These are phyloP conservation scores for Synanthedon formicaeformis DNA, from an alignment of 2,888 invertebrate genomes.

Conservation along the genomic window DNA sequence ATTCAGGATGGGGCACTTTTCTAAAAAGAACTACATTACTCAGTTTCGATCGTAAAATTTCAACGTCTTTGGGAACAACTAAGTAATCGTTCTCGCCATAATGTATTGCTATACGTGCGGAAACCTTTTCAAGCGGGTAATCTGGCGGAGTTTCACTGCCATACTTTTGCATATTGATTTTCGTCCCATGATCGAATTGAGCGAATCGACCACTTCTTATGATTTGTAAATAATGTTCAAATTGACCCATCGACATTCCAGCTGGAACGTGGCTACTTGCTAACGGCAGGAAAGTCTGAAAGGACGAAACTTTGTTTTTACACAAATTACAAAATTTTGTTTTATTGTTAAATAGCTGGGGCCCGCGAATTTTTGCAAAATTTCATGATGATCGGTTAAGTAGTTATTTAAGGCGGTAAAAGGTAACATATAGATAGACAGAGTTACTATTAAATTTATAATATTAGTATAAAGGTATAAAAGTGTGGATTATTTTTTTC, in stretches of 20 bases:
- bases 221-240: not conserved
- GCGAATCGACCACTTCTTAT: not conserved
- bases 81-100: conserved; percentile 69
- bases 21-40: not conserved
- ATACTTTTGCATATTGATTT: conserved; percentile 1
- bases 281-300: not conserved
- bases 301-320: not conserved
- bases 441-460: too few relatives aligned
- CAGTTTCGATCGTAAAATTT: not conserved
- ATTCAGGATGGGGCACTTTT: not conserved
- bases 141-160: conserved; percentile 37
- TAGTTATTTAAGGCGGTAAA: too few relatives aligned
- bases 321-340: too few relatives aligned
- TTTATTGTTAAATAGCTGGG: too few relatives aligned
- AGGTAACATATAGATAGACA: too few relatives aligned
- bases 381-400: too few relatives aligned
- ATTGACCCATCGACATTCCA: not conserved
- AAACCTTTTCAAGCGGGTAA: conserved; percentile 48
- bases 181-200: not conserved
- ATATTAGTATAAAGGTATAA: too few relatives aligned
- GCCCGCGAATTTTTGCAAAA: too few relatives aligned
- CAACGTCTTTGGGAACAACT: conserved; percentile 18
- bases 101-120: conserved; percentile 54
- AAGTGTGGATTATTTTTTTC: too few relatives aligned
- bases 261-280: not conserved